phyloP scores from a whole-genome alignment of 2,113 vertebrate genomes.

The Stercorarius parasiticus region DNA sequence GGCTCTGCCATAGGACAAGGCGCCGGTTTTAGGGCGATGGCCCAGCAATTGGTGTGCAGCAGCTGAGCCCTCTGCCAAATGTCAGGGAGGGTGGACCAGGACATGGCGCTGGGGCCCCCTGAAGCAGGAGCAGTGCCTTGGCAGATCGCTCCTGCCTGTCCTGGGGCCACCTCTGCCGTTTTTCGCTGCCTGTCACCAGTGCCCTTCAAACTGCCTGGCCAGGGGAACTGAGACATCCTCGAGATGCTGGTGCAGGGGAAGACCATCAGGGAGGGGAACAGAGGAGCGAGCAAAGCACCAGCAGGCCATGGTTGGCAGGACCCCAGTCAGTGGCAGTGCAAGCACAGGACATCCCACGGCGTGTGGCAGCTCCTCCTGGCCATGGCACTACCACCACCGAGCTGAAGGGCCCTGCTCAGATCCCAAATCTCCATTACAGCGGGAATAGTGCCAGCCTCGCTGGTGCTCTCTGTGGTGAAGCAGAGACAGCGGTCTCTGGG shows the following conservation, averaged over 20 bases:
- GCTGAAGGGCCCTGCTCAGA: not conserved
- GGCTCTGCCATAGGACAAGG: not conserved
- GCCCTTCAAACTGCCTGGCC: not conserved
- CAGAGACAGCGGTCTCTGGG: rapidly evolving
- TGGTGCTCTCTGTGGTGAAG: not conserved
- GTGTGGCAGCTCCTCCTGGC: not conserved
- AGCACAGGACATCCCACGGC: not conserved
- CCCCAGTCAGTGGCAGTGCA: rapidly evolving
- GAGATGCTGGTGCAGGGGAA: not conserved
- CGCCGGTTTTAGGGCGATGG: not conserved
- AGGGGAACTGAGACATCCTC: not conserved
- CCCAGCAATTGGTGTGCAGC: not conserved
- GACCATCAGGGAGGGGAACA: too few species aligned
- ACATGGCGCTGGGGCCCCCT: rapidly evolving
- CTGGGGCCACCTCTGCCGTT: too few species aligned
- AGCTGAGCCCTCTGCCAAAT: not conserved
- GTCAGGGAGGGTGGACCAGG: not conserved
- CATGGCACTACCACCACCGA: rapidly evolving
- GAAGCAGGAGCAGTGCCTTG: not conserved
- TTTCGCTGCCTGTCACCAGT: not conserved
- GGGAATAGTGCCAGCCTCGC: not conserved
- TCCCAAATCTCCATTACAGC: rapidly evolving
- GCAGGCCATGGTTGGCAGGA: not conserved
- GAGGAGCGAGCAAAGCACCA: not conserved
- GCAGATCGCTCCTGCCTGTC: not conserved